phyloP scores from a whole-genome alignment of 2,797 vertebrate genomes.

The Nyctibius grandis region DNA sequence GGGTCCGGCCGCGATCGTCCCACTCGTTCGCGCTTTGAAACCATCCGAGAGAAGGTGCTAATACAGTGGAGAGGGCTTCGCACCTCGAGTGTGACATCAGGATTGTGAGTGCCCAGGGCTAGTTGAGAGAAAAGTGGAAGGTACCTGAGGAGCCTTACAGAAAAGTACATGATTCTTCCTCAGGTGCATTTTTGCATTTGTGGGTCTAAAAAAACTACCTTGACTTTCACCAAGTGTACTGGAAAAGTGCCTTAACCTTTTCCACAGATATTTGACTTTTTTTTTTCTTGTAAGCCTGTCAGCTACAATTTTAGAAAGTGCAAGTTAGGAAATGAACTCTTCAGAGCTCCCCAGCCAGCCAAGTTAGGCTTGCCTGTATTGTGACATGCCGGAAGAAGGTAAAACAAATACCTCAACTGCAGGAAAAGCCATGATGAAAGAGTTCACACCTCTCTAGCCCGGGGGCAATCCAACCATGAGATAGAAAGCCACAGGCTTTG shows the following conservation, averaged over 20 bases:
- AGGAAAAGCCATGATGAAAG: background rate
- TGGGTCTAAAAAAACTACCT: accelerated
- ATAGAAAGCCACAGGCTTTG: background rate
- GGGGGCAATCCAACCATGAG: background rate
- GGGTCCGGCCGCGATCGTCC: accelerated
- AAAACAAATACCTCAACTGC: background rate
- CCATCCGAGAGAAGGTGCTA: accelerated
- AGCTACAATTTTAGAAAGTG: background rate
- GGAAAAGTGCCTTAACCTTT: background rate
- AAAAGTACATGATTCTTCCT: background rate
- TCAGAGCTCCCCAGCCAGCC: background rate
- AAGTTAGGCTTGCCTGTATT: background rate
- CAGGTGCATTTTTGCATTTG: accelerated
- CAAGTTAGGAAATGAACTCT: background rate
- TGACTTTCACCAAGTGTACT: background rate
- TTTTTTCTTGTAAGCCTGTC: background rate
- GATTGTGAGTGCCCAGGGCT: accelerated
- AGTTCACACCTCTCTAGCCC: background rate
- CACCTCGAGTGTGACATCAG: background rate
- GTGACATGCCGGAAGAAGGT: background rate
- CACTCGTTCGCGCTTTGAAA: accelerated
- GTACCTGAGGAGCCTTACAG: background rate
- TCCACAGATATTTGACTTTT: background rate
- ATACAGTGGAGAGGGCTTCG: accelerated
- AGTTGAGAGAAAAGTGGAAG: background rate